Base-by-base conservation (phyloP, 1,140 invertebrate genomes). In the Euura saliciscinereae region DNA sequence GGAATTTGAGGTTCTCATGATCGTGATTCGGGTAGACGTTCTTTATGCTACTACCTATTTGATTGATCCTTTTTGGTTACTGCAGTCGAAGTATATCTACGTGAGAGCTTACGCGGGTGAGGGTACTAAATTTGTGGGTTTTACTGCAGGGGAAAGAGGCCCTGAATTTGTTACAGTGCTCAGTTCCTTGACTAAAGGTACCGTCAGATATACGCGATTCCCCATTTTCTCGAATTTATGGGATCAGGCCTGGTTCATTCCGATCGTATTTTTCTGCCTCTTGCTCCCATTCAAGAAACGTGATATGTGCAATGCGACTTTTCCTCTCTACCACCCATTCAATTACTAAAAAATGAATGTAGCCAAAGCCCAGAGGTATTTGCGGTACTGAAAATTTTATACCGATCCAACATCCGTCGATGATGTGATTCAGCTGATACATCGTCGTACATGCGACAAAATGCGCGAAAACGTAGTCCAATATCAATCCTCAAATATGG, bases 91-190 rank as follows among this genome's bases (percentile, higher is more conserved):
- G 28, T 28, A 28, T 28, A 28, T 28, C 28, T 28, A 28, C 28
- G 28, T 0, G 28, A 28, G 10, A 59, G 51, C 51, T 59, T 6
- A n/a, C 13, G 51, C 51, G 6, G 13, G 51, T 59, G 51, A 11
- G 6, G 8, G 51, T 59, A 59, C 51, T 59, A 59, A 59, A 59
- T 59, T 59, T n/a, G 13, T 11, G 51, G 13, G 51, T 59, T 59
- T 59, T n/a, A n/a, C 28, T 28, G 28, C 28, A 28, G 10, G 51
- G 8, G 51, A n/a, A 59, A 6, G 5, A 59, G 4, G 5, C 13
- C 51, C 51, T 59, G 51, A 59, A 59, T 59, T 59, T 59, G 51
- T 59, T 59, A 59, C 51, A 59, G 51, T 6, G 28, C 51, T 59
- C 51, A 28, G 51, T 11, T 2, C 51, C 10, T 59, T n/a, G 51